phyloP scores from a whole-genome alignment of 2,888 invertebrate genomes.

The Monopis laevigella region DNA sequence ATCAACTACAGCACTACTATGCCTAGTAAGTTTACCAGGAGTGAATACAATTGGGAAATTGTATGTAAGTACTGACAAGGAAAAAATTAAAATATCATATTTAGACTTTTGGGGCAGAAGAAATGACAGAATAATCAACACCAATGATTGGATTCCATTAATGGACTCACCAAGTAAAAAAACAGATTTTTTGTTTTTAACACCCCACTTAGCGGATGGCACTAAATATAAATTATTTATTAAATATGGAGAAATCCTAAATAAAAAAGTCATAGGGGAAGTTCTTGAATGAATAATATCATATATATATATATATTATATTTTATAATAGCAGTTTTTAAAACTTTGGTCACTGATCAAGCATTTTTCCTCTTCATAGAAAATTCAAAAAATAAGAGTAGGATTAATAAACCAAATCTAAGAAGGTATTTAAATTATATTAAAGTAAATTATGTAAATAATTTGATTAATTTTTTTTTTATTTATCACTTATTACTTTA shows the following conservation, averaged over 20 bases:
- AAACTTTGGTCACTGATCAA: too few relatives aligned
- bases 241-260: conserved; percentile 52
- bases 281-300: conserved; percentile 51
- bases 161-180: conserved; percentile 41
- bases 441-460: too few relatives aligned
- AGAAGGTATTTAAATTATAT: too few relatives aligned
- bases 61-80: conserved; percentile 67
- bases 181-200: conserved; percentile 44
- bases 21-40: conserved; percentile 61
- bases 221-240: conserved; percentile 58
- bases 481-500: too few relatives aligned
- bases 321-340: too few relatives aligned
- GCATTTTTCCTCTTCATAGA: too few relatives aligned
- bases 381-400: too few relatives aligned
- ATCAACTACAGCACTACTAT: conserved; percentile 62
- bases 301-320: too few relatives aligned
- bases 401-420: too few relatives aligned
- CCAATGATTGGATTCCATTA: conserved; percentile 68
- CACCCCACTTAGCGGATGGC: conserved; percentile 46
- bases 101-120: conserved; percentile 76
- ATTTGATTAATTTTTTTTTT: too few relatives aligned
- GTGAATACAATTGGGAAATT: conserved; percentile 72
- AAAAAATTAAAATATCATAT: conserved; percentile 70
- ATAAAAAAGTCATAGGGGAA: conserved; percentile 51
- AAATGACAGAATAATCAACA: conserved; percentile 57